Evolutionary conservation across 2,113 vertebrate species (phyloP), one percentile per base, ranked within the genome.

Genomic region (Tachysurus vachellii): DNA sequence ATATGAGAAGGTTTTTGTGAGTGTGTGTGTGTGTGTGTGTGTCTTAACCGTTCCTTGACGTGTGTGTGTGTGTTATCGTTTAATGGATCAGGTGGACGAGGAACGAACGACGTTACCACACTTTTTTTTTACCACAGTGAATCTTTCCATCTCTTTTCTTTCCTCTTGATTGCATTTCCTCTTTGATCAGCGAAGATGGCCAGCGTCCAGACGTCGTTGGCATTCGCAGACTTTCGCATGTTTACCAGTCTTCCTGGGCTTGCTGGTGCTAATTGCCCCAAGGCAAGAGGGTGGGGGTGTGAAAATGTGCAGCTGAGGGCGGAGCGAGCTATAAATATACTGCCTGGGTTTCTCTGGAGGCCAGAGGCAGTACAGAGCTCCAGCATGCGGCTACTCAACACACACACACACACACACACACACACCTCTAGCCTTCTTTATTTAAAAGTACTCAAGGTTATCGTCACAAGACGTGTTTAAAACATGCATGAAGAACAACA

Each of bases 291-390:
- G 92, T 92, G 93, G 93, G 79, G 87, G 83, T 91, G 93, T 92
- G 92, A 92, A 87, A 92, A 91, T 93, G 90, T 95, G 92, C 94
- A 95, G 94, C 93, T 95, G 94, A 91, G 93, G 94, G 95, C 89
- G 90, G 80, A 80, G 85, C 88, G 31, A 70, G 89, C 93, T 95
- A 95, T 93, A 95, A 94, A 95, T 95, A 95, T 88, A 42, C 73
- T 59, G 89, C 90, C 90, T 91, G 85, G 92, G 94, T 92, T 92
- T 87, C 87, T 87, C 85, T 82, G 28, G 86, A 89, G 89, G 86
- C 86, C 54, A 85, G 21, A 57, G 71, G 83, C 88, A 42, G 23
- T 83, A 79, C 57, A 75, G 28, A 31, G 89, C 82, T 83, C 87
- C 88, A 89, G 88, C 90, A 75, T 86, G 47, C 73, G 47, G 68